These are phyloP conservation scores for Heteromormyrus szaboi DNA, from an alignment of 2,797 vertebrate genomes.

Conservation along the genomic window DNA sequence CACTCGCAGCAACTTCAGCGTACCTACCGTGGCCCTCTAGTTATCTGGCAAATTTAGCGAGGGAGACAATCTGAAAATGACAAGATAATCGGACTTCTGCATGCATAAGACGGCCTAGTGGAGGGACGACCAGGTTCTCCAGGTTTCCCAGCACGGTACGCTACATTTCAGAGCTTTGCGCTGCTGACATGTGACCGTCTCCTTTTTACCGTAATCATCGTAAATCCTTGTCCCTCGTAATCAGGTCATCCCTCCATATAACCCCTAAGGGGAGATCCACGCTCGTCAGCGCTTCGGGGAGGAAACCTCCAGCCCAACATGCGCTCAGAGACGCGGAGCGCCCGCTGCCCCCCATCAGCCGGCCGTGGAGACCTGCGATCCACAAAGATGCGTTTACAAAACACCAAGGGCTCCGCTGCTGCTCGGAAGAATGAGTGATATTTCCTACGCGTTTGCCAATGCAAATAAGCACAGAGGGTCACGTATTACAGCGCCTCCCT, in stretches of 20 bases:
- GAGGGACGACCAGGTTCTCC: neutral
- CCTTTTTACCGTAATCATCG: neutral
- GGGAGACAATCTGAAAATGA: neutral
- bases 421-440: constrained; percentile 32
- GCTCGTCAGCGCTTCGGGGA: neutral
- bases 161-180: neutral
- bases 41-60: neutral
- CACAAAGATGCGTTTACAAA: neutral
- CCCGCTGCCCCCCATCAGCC: neutral
- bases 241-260: neutral
- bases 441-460: constrained; percentile 45
- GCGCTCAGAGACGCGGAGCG: neutral
- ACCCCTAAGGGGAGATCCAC: neutral
- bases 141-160: neutral
- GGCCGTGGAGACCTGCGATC: neutral
- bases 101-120: neutral
- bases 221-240: neutral
- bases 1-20: neutral
- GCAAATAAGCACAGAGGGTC: constrained; percentile 42
- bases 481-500: constrained; percentile 22
- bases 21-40: neutral
- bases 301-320: neutral
- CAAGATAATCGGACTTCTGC: neutral
- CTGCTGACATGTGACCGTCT: neutral
- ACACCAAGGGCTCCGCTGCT: constrained; percentile 18